Evolutionary conservation across 2,113 vertebrate genomes (phyloP).

Genomic region (Capreolus pygargus): DNA sequence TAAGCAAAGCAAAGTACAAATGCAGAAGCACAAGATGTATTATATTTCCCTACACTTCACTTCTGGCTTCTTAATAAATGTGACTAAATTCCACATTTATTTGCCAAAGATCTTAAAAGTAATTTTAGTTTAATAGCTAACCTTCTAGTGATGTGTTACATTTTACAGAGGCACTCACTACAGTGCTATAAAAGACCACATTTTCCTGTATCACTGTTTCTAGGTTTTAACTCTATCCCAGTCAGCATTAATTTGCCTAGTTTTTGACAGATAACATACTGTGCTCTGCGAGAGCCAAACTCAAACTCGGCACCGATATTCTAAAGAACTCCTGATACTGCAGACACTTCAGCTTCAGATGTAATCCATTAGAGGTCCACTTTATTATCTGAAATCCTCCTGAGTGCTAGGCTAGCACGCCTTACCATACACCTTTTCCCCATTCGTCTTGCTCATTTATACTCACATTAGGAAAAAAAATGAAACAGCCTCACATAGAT

Average conservation of each 20-base stretch:
- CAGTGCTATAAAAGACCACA: background rate
- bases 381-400: background rate
- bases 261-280: conserved; percentile 17
- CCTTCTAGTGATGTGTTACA: background rate
- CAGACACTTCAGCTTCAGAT: conserved; percentile 8
- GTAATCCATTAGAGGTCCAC: background rate
- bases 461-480: background rate
- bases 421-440: conserved; percentile 36
- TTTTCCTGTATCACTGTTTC: background rate
- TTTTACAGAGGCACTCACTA: background rate
- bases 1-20: background rate
- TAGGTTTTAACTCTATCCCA: conserved; percentile 25
- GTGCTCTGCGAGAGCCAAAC: background rate
- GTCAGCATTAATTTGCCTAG: background rate
- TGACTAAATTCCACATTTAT: conserved; percentile 23
- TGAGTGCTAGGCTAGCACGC: background rate
- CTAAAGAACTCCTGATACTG: background rate
- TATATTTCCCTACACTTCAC: conserved; percentile 37
- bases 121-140: conserved; percentile 18
- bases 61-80: conserved; percentile 39
- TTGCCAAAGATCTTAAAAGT: conserved; percentile 46
- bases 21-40: background rate
- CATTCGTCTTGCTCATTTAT: background rate
- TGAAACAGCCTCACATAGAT: background rate
- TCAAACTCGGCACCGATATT: background rate